Evolutionary conservation across 2,113 vertebrate species (phyloP).

Genomic region (Murina feae): DNA sequence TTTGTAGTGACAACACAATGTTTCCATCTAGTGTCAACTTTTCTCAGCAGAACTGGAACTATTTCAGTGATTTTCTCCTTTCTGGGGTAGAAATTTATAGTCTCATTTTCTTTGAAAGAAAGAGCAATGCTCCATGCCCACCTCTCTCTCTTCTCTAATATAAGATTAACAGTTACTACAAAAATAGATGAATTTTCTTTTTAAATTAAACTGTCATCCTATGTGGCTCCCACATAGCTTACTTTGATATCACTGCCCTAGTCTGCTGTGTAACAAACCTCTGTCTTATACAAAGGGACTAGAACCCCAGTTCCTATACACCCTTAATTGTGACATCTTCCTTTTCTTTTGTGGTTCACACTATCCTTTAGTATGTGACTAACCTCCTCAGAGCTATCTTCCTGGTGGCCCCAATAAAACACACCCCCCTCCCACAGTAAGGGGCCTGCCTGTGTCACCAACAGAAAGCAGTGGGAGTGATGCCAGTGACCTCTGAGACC

Average conservation of each 20-base stretch:
- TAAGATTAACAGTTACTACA: neutral
- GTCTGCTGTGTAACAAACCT: too few species aligned
- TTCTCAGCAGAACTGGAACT: neutral
- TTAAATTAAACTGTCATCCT: neutral
- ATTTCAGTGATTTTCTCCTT: neutral
- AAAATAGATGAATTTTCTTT: neutral
- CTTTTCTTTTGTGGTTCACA: neutral
- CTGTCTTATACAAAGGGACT: neutral
- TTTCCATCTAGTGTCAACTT: neutral
- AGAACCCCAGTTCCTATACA: rapidly evolving
- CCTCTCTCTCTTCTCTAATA: neutral
- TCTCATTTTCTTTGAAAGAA: neutral
- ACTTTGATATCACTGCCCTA: rapidly evolving
- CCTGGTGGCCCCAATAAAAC: neutral
- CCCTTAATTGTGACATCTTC: rapidly evolving
- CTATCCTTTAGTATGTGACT: neutral
- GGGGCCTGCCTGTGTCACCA: neutral
- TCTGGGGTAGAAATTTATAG: neutral
- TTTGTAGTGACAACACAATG: neutral
- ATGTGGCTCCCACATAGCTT: rapidly evolving
- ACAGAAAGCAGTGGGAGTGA: neutral
- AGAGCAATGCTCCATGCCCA: neutral
- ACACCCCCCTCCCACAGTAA: neutral
- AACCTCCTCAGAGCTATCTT: neutral
- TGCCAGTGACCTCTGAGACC: rapidly evolving